Conservation (phyloP, 2,888 invertebrate genomes). For the Tineola bisselliella region DNA sequence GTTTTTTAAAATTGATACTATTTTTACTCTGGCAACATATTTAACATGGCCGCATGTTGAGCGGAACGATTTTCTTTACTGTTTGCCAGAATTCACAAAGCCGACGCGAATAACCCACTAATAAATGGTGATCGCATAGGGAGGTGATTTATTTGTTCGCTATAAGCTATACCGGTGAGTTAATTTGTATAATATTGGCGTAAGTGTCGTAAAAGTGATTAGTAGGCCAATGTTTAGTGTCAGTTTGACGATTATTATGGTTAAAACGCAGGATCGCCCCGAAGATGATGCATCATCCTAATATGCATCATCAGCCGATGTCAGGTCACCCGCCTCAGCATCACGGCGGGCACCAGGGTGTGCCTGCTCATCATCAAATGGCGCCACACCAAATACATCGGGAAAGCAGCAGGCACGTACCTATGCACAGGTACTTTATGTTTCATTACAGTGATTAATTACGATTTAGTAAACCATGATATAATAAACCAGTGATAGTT, state of each 20-base stretch:
- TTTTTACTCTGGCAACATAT: constrained; percentile 32
- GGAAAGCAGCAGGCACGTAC: constrained; percentile 67
- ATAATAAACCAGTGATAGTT: no score
- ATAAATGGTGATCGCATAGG: constrained; percentile 48
- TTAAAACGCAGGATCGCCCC: constrained; percentile 35
- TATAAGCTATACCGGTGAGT: constrained; percentile 44
- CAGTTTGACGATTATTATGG: constrained; percentile 25
- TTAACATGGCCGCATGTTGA: constrained; percentile 90
- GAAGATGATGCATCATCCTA: constrained; percentile 68
- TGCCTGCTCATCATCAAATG: constrained; percentile 70
- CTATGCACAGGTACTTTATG: constrained; percentile 47
- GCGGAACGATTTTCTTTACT: constrained; percentile 80
- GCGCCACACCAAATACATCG: constrained; percentile 74
- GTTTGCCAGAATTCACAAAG: constrained; percentile 72
- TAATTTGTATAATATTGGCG: constrained; percentile 21
- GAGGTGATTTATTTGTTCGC: constrained; percentile 30
- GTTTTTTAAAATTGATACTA: neutral
- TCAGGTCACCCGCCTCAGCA: constrained; percentile 63
- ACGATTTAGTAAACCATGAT: no score
- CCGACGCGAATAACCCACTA: constrained; percentile 47
- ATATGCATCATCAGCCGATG: constrained; percentile 67
- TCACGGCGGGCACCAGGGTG: constrained; percentile 52
- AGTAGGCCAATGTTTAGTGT: constrained; percentile 15
- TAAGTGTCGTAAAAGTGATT: neutral
- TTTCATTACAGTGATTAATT: no score